phyloP scores from a whole-genome alignment of 2,888 invertebrate genomes.

The Acanthosepion lycidas region DNA sequence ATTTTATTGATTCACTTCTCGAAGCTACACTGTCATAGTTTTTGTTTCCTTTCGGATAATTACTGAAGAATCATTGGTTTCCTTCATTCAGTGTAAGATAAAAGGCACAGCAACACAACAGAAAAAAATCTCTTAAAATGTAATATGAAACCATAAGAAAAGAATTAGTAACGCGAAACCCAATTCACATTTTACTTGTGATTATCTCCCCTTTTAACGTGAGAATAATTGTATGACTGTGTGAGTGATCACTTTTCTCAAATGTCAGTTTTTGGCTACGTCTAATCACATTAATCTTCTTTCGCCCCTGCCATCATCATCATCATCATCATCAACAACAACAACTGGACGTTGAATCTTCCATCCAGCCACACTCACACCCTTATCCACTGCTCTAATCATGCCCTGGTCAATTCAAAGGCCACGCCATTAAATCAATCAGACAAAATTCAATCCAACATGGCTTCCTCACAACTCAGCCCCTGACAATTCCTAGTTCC shows the following conservation, averaged over 20 bases:
- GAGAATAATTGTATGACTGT: not conserved
- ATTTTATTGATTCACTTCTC: too few species aligned
- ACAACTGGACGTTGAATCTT: not conserved
- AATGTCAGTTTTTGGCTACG: not conserved
- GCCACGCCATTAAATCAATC: constrained; percentile 12
- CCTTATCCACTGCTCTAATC: not conserved
- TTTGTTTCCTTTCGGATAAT: too few species aligned
- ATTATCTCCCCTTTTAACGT: not conserved
- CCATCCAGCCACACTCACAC: not conserved
- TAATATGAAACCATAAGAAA: too few species aligned
- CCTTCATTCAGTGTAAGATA: too few species aligned
- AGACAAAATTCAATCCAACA: not conserved
- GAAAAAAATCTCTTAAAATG: too few species aligned
- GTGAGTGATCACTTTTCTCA: not conserved
- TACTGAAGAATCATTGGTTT: too few species aligned
- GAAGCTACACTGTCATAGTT: too few species aligned
- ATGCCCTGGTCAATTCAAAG: not conserved
- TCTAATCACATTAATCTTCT: not conserved
- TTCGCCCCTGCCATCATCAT: not conserved
- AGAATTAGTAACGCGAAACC: not conserved
- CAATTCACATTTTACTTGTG: not conserved
- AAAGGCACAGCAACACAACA: too few species aligned
- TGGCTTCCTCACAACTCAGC: not conserved
- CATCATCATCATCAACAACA: not conserved
- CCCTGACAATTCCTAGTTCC: not conserved